Conservation (phyloP, 2,797 vertebrate species). For the Spatula clypeata region DNA sequence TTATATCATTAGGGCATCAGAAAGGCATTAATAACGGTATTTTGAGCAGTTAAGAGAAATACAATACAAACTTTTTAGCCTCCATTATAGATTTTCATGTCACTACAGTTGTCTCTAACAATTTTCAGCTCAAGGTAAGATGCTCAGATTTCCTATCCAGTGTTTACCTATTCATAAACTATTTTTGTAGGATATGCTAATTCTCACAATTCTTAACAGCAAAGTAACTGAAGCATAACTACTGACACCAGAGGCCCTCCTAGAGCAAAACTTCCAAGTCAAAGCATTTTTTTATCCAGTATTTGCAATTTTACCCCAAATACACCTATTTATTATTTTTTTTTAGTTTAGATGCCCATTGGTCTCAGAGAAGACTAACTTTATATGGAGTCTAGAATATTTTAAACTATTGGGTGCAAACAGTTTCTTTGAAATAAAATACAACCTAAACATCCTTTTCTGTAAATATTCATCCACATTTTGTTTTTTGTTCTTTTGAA, state of each 20-base stretch:
- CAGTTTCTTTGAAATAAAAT: not conserved
- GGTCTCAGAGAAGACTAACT: not conserved
- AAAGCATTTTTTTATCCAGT: not conserved
- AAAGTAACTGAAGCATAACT: not conserved
- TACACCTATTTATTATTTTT: not conserved
- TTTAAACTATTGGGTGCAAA: not conserved
- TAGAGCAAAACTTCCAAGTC: not conserved
- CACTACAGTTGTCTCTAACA: not conserved
- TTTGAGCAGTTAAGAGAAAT: not conserved
- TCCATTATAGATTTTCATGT: rapidly evolving
- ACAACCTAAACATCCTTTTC: not conserved
- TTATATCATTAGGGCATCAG: not conserved
- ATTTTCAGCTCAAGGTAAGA: not conserved
- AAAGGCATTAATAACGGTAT: not conserved
- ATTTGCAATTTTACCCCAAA: not conserved
- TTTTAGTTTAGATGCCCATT: not conserved
- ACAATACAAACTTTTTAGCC: not conserved
- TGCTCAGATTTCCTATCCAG: not conserved
- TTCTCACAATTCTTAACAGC: not conserved
- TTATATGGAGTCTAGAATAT: not conserved
- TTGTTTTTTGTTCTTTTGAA: not conserved
- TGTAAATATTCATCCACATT: not conserved
- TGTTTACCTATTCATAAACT: not conserved
- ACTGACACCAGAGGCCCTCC: slow-evolving; percentile 38
- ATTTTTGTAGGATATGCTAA: not conserved